Conservation (phyloP, 2,797 vertebrate genomes). For the Molossus molossus region DNA sequence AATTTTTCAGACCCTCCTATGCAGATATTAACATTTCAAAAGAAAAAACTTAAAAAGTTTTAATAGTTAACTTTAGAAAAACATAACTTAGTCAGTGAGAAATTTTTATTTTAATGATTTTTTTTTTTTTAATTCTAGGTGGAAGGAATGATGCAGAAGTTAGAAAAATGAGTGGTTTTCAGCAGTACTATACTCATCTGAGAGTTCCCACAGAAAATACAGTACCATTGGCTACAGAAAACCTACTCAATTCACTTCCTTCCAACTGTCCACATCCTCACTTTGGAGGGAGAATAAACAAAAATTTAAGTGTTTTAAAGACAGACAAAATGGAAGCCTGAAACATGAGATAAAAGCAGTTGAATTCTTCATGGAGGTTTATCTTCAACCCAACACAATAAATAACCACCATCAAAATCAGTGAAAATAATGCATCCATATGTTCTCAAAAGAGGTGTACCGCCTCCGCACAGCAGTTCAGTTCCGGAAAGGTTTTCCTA, state of each 20-base stretch:
- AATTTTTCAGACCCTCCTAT: background rate
- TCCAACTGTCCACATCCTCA: background rate
- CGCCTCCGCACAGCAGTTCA: background rate
- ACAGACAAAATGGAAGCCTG: background rate
- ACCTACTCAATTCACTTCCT: background rate
- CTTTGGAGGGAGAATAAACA: background rate
- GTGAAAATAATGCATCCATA: background rate
- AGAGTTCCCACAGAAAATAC: background rate
- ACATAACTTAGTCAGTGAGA: background rate
- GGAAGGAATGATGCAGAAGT: background rate
- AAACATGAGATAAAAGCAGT: background rate
- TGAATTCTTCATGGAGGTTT: background rate
- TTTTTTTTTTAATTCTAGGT: background rate
- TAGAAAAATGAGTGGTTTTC: background rate
- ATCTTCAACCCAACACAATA: background rate
- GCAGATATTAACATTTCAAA: slow-evolving; percentile 1
- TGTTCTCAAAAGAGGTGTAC: background rate
- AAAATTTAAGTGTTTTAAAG: background rate
- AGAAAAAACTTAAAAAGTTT: background rate
- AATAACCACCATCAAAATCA: background rate
- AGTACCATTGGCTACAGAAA: background rate
- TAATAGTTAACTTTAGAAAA: background rate
- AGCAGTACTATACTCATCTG: background rate
- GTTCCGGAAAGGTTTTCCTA: background rate
- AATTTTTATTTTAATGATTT: background rate